phyloP scores from a whole-genome alignment of 35 echinoderm and acorn worm species.

The Heliocidaris tuberculata region DNA sequence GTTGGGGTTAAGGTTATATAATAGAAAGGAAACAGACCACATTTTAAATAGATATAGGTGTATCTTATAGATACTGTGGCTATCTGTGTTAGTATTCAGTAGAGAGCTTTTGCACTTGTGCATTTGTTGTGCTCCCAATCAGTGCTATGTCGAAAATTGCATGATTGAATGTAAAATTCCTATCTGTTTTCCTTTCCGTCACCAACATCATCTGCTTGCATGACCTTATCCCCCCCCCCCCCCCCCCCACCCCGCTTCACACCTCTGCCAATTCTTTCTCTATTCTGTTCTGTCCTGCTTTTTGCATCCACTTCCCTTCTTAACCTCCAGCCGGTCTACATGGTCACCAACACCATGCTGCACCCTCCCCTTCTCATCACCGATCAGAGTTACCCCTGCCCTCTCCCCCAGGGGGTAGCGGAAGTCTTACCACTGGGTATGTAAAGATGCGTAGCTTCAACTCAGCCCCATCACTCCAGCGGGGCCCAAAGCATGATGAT shows the following conservation, averaged over 20 bases:
- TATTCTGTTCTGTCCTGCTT: background rate
- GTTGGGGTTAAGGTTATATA: no score
- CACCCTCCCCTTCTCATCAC: background rate
- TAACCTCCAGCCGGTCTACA: background rate
- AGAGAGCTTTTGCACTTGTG: background rate
- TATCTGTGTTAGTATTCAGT: background rate
- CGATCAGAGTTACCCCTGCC: background rate
- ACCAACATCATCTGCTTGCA: background rate
- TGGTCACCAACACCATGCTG: background rate
- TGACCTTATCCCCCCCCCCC: background rate
- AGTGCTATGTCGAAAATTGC: background rate
- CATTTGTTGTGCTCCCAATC: background rate
- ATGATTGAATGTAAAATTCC: background rate
- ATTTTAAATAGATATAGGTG: background rate
- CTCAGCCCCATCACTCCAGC: background rate
- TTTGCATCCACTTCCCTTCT: background rate
- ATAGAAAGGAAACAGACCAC: no score
- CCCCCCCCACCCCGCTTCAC: no score
- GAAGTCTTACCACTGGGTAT: background rate
- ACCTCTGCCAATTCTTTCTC: background rate
- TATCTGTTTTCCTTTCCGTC: background rate
- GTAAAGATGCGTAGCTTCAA: constrained; percentile 22
- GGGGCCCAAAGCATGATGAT: background rate
- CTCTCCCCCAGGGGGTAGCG: background rate
- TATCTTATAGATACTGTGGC: background rate